Conservation (phyloP, 2,797 vertebrate species). For the Lutjanus campechanus region DNA sequence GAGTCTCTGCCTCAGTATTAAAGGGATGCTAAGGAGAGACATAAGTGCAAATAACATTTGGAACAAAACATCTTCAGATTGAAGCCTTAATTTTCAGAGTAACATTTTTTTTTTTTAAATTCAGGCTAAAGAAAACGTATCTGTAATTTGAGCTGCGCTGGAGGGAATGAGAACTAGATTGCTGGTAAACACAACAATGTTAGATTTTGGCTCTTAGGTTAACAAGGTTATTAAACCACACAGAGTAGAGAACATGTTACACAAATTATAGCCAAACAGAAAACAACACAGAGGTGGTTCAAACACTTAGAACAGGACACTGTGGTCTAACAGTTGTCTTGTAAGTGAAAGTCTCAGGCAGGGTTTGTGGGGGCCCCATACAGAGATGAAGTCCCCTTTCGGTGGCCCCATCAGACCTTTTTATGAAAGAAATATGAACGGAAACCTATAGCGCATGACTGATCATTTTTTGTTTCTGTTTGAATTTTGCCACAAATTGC, state of each 20-base stretch:
- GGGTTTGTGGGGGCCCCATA: too few relatives aligned
- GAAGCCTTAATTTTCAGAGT: conserved; percentile 22
- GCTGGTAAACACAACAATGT: conserved; percentile 9
- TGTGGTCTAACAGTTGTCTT: background rate
- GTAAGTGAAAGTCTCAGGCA: background rate
- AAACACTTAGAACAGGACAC: background rate
- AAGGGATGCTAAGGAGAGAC: conserved; percentile 32
- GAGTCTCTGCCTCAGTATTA: conserved; percentile 19
- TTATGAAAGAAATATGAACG: too few relatives aligned
- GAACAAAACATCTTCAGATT: conserved; percentile 21
- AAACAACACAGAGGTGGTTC: background rate
- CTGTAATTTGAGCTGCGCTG: background rate
- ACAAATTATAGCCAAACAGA: background rate
- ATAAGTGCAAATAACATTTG: conserved; percentile 46
- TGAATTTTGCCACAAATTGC: too few relatives aligned
- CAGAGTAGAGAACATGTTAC: background rate
- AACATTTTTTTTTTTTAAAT: background rate
- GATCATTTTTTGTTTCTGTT: too few relatives aligned
- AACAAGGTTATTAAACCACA: conserved; percentile 10
- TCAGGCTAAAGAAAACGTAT: background rate
- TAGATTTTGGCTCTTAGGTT: background rate
- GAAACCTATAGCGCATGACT: too few relatives aligned
- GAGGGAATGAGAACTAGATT: conserved; percentile 10
- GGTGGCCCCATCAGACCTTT: too few relatives aligned
- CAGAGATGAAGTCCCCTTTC: too few relatives aligned